phyloP scores from a whole-genome alignment of 92 coral and sea anemone genomes.

The Isaurus tuberculatus region DNA sequence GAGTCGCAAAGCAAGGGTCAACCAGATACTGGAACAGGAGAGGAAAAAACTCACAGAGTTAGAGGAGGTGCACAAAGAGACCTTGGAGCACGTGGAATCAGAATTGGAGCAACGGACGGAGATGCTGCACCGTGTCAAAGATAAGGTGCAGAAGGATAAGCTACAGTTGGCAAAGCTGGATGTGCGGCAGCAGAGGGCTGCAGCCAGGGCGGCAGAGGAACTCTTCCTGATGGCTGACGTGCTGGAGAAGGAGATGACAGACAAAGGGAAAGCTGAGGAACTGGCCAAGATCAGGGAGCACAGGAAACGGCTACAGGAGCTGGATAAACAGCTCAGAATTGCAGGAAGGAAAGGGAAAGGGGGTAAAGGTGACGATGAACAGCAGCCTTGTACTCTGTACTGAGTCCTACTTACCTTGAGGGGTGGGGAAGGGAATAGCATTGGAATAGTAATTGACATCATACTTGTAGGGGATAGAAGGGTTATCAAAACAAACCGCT shows the following conservation, averaged over 20 bases:
- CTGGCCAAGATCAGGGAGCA: slow-evolving; percentile 94
- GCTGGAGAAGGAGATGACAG: slow-evolving; percentile 97
- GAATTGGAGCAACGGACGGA: slow-evolving; percentile 91
- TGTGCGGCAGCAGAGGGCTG: slow-evolving; percentile 94
- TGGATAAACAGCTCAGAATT: slow-evolving; percentile 92
- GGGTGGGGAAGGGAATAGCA: slow-evolving; percentile 15
- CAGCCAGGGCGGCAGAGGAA: slow-evolving; percentile 98
- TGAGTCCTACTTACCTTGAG: slow-evolving; percentile 51
- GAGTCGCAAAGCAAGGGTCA: slow-evolving; percentile 84
- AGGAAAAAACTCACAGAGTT: slow-evolving; percentile 83
- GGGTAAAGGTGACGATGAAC: slow-evolving; percentile 87
- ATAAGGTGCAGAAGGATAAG: slow-evolving; percentile 94
- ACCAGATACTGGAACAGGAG: slow-evolving; percentile 84
- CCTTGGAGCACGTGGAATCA: slow-evolving; percentile 88
- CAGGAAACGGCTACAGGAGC: slow-evolving; percentile 88
- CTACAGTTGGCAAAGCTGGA: slow-evolving; percentile 92
- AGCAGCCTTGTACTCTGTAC: slow-evolving; percentile 79
- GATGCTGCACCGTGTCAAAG: slow-evolving; percentile 94
- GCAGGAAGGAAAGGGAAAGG: slow-evolving; percentile 85
- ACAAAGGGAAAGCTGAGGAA: slow-evolving; percentile 93
- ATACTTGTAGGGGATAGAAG: not conserved
- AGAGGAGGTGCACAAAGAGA: slow-evolving; percentile 96
- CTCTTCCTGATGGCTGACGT: slow-evolving; percentile 96
- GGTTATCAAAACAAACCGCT: not conserved
- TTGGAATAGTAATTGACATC: not conserved